A percentile compares a stretch with the other conserved stretches of the same genome.
These are phyloP conservation scores for Podarcis siculus DNA, from an alignment of 2,797 vertebrate species.

Conservation along the genomic window DNA sequence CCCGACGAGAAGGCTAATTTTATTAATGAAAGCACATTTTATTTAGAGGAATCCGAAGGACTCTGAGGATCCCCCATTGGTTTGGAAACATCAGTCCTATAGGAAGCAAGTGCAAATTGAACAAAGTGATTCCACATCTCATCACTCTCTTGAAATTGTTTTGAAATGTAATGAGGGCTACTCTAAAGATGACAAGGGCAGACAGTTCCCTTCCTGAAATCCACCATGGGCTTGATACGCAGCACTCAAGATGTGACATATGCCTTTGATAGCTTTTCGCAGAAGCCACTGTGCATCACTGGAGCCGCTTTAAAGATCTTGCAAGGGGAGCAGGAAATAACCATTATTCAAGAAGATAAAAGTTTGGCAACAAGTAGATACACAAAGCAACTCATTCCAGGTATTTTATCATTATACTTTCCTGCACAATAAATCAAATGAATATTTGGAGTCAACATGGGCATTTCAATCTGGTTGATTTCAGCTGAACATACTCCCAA, in stretches of 20 bases:
- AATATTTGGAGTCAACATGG: neutral
- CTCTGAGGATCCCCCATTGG: slow-evolving; percentile 19
- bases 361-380: neutral
- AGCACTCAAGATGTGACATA: neutral
- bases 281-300: neutral
- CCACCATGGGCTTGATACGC: neutral
- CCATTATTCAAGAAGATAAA: neutral
- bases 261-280: slow-evolving; percentile 26
- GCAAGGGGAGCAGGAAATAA: neutral
- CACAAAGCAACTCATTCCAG: neutral
- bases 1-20: slow-evolving; percentile 34
- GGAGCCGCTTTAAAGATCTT: slow-evolving; percentile 25
- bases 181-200: slow-evolving; percentile 3
- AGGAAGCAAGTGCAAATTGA: slow-evolving; percentile 30
- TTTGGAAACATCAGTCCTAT: slow-evolving; percentile 25
- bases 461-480: neutral
- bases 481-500: neutral
- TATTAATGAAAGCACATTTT: slow-evolving; percentile 53
- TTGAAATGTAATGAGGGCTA: slow-evolving; percentile 43
- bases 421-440: neutral
- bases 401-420: neutral
- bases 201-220: slow-evolving; percentile 23
- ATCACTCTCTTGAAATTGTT: slow-evolving; percentile 25
- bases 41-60: slow-evolving; percentile 23
- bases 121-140: slow-evolving; percentile 24